Base-by-base conservation (phyloP, 30 jellyfish, hydroid and myxozoan genomes). In the Haliclystus octoradiatus region DNA sequence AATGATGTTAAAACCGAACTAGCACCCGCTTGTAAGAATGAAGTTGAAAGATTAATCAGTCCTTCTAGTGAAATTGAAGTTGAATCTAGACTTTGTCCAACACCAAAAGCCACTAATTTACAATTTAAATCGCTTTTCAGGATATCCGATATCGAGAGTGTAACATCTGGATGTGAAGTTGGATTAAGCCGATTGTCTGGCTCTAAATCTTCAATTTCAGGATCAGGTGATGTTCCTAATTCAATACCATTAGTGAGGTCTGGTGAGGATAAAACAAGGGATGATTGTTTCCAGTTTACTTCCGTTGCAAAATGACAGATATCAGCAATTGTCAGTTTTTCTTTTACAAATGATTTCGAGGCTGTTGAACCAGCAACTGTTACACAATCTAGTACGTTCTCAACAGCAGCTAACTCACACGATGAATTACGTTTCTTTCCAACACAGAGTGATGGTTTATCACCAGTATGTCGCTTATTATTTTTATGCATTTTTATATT, bases 1-100 rank as follows among this genome's bases (percentile, higher is more conserved):
- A 66, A 87, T 19, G 95, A 80, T 0, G 93, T 80, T 3, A 89
- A 46, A 49, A 89, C 79, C 0, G 98, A 78, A 12, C 81, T 86
- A 2, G 90, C 87, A 33, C 98, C 98, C 26, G 93, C 79, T 83
- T 74, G 69, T 46, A 73, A 87, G 26, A 89, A 79, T 19, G 98
- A 85, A 28, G 74, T 72, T 24, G 81, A 57, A 66, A 89, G 72
- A 2, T 72, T n/a, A 50, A 34, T 71, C 24, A 89, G 68, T 5
- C 78, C 81, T 69, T 80, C 95, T 22, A 86, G 65, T 31, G 84
- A 50, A 0, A 89, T 73, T 31, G 81, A 33, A 33, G 75, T 88
- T 26, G 81, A 63, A 2, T 57, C 86, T 19, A 65, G 62, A 15
- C 46, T 31, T 33, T 82, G 88, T 23, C 88, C 73, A 66, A 83